Evolutionary conservation across 2,888 invertebrate genomes (phyloP), one percentile per base, ranked within the genome.

Genomic region (Melanophora roralis): DNA sequence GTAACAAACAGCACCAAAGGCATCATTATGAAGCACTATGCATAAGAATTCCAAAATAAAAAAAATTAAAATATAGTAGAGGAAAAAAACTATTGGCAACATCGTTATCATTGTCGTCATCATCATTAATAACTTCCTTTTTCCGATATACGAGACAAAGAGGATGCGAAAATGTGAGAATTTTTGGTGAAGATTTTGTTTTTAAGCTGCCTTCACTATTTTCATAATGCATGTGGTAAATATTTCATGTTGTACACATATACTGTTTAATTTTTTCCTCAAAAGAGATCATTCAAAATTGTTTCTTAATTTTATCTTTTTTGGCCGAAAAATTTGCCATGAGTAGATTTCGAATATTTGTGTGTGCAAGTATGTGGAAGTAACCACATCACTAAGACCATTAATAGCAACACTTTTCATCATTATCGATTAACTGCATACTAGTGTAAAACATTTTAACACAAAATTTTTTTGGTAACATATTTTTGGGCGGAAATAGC

Each of bases 321-420:
- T 23, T n/a, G 32, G 43, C 49, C 49, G 32, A 34, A 27, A 65
- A 74, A 27, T n/a, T 40, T 49, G 65, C 47, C 55, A 65, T 40
- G 64, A 47, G 21, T 16, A 16, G 36, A 47, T 67, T 43, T 45
- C 23, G 51, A 55, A 67, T 27, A 67, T 38, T n/a, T 45, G 57
- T 55, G 34, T 45, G 47, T 16, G 40, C n/a, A 16, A 51, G 27
- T 68, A 11, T 67, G 62, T 9, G 69, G 45, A 11, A 67, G 43
- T 40, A 68, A 80, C 80, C 80, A 72, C 80, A 80, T 80, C 67
- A 76, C 65, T 79, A 62, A 79, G 75, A 79, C 79, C 79, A 62
- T 72, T 51, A 71, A 60, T 40, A 36, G 75, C 80, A 80, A 80
- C 80, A 80, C 80, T 80, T 77, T 72, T 76, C 76, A 72, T 76